phyloP scores from a whole-genome alignment of 2,888 invertebrate genomes.

The Hoplodrina ambigua region DNA sequence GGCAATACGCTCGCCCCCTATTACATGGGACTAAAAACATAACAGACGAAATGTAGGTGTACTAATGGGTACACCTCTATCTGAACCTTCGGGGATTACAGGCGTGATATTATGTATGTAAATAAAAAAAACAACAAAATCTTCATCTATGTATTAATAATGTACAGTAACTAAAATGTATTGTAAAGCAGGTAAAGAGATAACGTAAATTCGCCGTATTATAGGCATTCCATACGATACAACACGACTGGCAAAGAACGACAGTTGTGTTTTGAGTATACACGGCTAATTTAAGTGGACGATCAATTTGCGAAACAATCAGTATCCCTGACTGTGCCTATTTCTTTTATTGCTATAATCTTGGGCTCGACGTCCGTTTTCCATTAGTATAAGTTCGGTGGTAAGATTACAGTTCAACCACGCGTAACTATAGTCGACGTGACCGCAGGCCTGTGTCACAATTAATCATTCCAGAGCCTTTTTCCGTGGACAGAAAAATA shows the following conservation, averaged over 20 bases:
- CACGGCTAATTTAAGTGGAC: neutral
- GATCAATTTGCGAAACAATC: neutral
- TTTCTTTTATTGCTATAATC: conserved; percentile 15
- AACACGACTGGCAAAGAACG: too few species aligned
- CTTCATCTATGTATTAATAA: too few species aligned
- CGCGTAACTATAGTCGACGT: conserved; percentile 65
- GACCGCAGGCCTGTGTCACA: conserved; percentile 60
- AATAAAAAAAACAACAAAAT: neutral
- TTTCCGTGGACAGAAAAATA: conserved; percentile 56
- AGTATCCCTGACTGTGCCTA: neutral
- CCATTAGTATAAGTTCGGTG: conserved; percentile 52
- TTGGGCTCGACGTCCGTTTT: conserved; percentile 6
- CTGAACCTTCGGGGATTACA: too few species aligned
- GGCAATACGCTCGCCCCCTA: too few species aligned
- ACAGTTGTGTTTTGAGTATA: too few species aligned
- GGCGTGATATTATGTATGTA: too few species aligned
- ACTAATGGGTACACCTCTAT: too few species aligned
- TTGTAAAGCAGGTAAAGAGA: neutral
- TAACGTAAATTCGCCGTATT: neutral
- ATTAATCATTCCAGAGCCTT: conserved; percentile 66
- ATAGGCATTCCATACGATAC: too few species aligned
- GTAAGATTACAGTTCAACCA: conserved; percentile 61
- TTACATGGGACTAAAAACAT: too few species aligned
- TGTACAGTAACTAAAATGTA: neutral
- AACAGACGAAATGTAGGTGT: too few species aligned